These are phyloP conservation scores for Smutsia gigantea DNA, from an alignment of 2,797 vertebrate genomes.

Conservation along the genomic window DNA sequence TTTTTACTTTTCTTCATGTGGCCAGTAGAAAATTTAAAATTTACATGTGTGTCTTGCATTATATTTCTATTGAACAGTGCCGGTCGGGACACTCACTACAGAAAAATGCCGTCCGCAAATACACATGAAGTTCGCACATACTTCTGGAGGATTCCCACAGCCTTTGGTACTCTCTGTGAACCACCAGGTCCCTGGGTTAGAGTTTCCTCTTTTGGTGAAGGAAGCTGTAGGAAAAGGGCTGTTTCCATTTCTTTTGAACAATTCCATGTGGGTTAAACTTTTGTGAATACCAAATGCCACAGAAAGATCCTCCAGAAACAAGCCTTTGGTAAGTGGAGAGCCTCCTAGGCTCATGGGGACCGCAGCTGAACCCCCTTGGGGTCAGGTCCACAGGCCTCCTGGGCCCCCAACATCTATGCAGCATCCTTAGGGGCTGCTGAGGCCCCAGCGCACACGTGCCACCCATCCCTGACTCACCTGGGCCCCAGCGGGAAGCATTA, in stretches of 20 bases:
- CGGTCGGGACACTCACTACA: background rate
- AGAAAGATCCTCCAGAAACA: background rate
- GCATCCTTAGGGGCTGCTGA: background rate
- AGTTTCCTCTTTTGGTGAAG: background rate
- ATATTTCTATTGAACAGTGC: background rate
- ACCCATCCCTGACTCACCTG: background rate
- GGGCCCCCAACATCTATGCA: background rate
- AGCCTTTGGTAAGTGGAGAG: background rate
- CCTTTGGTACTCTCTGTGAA: background rate
- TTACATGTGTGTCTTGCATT: background rate
- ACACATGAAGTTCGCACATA: background rate
- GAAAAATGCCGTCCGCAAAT: background rate
- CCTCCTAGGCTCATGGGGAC: background rate
- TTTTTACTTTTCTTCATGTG: conserved; percentile 14
- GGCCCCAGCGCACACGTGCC: too few relatives aligned
- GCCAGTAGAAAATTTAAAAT: background rate
- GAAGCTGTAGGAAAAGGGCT: background rate
- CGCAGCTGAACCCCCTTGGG: background rate
- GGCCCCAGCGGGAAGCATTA: background rate
- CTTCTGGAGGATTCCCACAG: background rate
- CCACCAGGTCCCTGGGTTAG: background rate
- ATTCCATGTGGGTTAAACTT: background rate
- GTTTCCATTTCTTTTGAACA: background rate
- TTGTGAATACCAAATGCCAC: background rate
- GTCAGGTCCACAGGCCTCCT: background rate